Evolutionary conservation across 2,888 invertebrate species (phyloP).

Genomic region (Cryptocheilus praepositus): DNA sequence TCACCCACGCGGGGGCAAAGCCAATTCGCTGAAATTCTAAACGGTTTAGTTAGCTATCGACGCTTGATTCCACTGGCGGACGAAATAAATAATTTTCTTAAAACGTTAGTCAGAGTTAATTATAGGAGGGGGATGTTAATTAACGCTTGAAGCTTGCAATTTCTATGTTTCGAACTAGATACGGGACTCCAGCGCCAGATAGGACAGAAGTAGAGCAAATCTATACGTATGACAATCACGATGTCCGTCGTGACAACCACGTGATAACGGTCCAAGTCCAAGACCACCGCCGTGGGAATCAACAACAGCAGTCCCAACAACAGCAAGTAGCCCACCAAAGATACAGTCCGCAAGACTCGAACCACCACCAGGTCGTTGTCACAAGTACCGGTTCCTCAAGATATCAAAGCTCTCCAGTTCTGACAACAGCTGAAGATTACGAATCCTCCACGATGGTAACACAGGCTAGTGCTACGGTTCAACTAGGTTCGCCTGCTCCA

Average conservation of each 20-base stretch:
- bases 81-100: too few species aligned
- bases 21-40: too few species aligned
- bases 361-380: conserved; percentile 16
- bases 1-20: too few species aligned
- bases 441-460: conserved; percentile 68
- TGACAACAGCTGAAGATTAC: conserved; percentile 61
- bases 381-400: conserved; percentile 30
- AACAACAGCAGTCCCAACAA: conserved; percentile 23
- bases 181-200: conserved; percentile 65
- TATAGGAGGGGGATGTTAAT: too few species aligned
- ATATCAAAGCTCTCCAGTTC: conserved; percentile 37
- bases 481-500: conserved; percentile 73
- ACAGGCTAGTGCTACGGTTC: conserved; percentile 71
- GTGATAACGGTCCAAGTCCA: conserved; percentile 58
- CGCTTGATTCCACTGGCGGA: too few species aligned
- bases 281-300: conserved; percentile 49
- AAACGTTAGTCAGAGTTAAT: too few species aligned
- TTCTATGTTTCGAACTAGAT: too few species aligned
- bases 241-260: conserved; percentile 59
- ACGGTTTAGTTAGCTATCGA: too few species aligned
- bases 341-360: conserved; percentile 64
- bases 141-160: too few species aligned
- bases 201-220: conserved; percentile 63
- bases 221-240: conserved; percentile 63
- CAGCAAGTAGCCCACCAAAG: conserved; percentile 53